A percentile compares a stretch with the other conserved stretches of the same genome.
These are phyloP conservation scores for Ictalurus punctatus DNA, from an alignment of 2,113 vertebrate species.

Conservation along the genomic window DNA sequence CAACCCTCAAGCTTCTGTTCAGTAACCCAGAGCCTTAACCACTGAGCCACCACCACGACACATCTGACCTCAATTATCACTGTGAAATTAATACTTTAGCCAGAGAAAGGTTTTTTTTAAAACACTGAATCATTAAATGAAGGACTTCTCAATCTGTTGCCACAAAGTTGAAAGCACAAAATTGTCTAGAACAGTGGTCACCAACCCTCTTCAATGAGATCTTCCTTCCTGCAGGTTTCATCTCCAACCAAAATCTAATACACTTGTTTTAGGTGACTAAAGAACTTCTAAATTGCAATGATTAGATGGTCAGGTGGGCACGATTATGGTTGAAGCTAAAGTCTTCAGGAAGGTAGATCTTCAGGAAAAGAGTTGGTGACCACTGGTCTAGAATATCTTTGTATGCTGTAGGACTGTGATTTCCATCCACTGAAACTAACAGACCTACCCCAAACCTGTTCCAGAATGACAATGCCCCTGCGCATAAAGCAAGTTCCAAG, in stretches of 20 bases:
- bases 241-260: no score
- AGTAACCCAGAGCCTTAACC: neutral
- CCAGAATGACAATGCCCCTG: neutral
- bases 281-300: no score
- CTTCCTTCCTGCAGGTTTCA: no score
- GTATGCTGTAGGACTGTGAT: neutral
- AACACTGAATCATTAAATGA: neutral
- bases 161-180: neutral
- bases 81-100: slow-evolving; percentile 2
- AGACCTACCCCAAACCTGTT: neutral
- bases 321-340: no score
- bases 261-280: no score
- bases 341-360: no score
- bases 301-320: no score
- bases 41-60: neutral
- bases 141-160: neutral
- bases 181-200: neutral
- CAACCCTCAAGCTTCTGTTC: neutral
- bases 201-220: no score
- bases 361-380: no score
- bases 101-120: neutral
- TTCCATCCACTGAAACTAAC: neutral
- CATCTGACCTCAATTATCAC: slow-evolving; percentile 13
- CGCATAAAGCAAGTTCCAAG: neutral
- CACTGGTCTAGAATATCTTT: neutral